Percentiles rank a stretch among this genome's conserved stretches.
Evolutionary conservation across 2,113 vertebrate genomes (phyloP).

Genomic region (Bubalus kerabau): DNA sequence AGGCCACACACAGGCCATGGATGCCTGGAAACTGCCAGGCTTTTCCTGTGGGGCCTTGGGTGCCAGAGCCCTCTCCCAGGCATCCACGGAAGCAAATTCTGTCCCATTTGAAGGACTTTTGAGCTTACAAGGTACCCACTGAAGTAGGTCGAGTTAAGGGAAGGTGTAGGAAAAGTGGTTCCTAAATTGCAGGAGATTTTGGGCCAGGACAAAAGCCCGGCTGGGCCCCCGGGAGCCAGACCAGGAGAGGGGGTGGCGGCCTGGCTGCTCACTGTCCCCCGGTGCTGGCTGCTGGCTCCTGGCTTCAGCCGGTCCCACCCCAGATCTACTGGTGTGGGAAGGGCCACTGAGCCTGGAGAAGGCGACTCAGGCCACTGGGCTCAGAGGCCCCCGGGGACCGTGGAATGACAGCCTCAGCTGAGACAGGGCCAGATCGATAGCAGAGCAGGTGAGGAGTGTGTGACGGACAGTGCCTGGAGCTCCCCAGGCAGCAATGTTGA

Average conservation of each 20-base stretch:
- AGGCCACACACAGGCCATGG: accelerated
- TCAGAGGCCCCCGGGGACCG: background rate
- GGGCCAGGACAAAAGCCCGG: background rate
- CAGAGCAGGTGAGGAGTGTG: accelerated
- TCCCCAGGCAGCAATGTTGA: too few species aligned
- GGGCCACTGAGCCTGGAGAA: background rate
- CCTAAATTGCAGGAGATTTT: background rate
- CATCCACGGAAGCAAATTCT: background rate
- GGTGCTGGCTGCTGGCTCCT: accelerated
- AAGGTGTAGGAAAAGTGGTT: background rate
- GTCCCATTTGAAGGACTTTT: background rate
- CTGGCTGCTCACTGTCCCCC: background rate
- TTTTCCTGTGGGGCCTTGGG: too few species aligned
- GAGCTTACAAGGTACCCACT: background rate
- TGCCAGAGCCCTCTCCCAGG: background rate
- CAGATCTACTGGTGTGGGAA: accelerated
- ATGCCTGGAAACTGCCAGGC: background rate
- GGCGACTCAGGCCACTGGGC: background rate
- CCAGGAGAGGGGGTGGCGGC: accelerated
- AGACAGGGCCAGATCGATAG: background rate
- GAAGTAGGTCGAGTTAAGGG: background rate
- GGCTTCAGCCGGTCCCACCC: background rate
- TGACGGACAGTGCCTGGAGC: accelerated
- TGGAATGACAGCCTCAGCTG: background rate
- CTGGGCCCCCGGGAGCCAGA: too few species aligned